These are phyloP conservation scores for Perdita meconis DNA, from an alignment of 2,888 invertebrate species.

Conservation along the genomic window DNA sequence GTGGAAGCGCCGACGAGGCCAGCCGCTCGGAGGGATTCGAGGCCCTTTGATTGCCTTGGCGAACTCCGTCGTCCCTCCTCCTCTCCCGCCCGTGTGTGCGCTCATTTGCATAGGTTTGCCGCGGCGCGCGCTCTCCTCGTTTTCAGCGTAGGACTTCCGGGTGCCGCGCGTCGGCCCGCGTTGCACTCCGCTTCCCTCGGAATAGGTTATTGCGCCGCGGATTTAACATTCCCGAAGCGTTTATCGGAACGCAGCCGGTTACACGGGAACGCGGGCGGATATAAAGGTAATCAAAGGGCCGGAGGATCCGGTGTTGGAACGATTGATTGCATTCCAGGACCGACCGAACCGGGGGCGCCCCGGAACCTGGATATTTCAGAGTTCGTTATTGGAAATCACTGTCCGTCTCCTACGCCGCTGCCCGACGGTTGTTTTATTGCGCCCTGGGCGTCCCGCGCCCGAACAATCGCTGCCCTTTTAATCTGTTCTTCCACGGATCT, in stretches of 20 bases:
- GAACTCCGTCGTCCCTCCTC: conserved; percentile 39
- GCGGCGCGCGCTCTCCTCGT: conserved; percentile 29
- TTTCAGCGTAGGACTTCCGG: conserved; percentile 57
- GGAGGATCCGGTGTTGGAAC: conserved; percentile 51
- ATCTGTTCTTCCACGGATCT: conserved; percentile 28
- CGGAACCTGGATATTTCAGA: conserved; percentile 54
- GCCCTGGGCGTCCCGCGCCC: neutral
- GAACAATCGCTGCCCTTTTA: conserved; percentile 45
- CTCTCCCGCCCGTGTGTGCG: too few species aligned
- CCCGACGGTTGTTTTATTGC: conserved; percentile 42
- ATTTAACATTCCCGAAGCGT: conserved; percentile 76
- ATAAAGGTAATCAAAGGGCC: conserved; percentile 71
- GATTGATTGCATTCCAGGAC: conserved; percentile 57
- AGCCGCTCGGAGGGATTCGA: conserved; percentile 28
- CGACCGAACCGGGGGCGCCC: conserved; percentile 17
- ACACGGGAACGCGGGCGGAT: conserved; percentile 46
- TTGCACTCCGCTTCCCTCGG: conserved; percentile 44
- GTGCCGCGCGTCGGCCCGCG: conserved; percentile 60
- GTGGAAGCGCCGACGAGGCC: neutral
- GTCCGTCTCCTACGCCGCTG: conserved; percentile 37
- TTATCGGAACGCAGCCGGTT: conserved; percentile 59
- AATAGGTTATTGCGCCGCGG: conserved; percentile 69
- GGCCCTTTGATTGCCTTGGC: conserved; percentile 52
- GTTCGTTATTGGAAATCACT: conserved; percentile 69
- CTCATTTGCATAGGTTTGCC: conserved; percentile 68